phyloP scores from a whole-genome alignment of 2,888 invertebrate species.

The Lamellibrachia satsuma region DNA sequence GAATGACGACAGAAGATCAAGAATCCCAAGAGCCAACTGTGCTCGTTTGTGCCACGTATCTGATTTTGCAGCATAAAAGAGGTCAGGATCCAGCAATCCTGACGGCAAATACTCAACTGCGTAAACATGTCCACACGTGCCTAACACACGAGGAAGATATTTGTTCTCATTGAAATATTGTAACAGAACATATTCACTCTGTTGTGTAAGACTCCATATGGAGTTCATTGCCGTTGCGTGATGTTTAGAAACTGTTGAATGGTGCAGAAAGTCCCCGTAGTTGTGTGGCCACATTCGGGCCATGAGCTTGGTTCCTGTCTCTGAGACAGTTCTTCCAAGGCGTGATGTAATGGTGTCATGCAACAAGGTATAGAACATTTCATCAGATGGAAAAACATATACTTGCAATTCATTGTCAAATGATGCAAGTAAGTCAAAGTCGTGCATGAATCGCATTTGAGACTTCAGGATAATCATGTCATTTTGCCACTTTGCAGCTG shows the following conservation, averaged over 20 bases:
- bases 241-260: neutral
- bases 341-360: neutral
- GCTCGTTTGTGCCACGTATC: slow-evolving; percentile 43
- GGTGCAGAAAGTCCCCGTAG: neutral
- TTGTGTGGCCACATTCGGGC: neutral
- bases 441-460: neutral
- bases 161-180: slow-evolving; percentile 72
- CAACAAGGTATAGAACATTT: neutral
- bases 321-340: neutral
- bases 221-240: slow-evolving; percentile 56
- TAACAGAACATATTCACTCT: slow-evolving; percentile 75
- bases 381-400: neutral
- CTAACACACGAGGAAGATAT: slow-evolving; percentile 74
- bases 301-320: neutral
- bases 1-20: slow-evolving; percentile 73
- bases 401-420: neutral
- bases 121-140: slow-evolving; percentile 76
- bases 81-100: slow-evolving; percentile 41
- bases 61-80: slow-evolving; percentile 9
- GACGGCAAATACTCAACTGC: slow-evolving; percentile 72
- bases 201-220: slow-evolving; percentile 74
- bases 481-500: neutral
- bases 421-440: neutral
- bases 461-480: neutral
- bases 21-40: slow-evolving; percentile 67